These are phyloP conservation scores for Brachionus asplanchnoidis DNA, from an alignment of 1,140 invertebrate genomes.

Conservation along the genomic window DNA sequence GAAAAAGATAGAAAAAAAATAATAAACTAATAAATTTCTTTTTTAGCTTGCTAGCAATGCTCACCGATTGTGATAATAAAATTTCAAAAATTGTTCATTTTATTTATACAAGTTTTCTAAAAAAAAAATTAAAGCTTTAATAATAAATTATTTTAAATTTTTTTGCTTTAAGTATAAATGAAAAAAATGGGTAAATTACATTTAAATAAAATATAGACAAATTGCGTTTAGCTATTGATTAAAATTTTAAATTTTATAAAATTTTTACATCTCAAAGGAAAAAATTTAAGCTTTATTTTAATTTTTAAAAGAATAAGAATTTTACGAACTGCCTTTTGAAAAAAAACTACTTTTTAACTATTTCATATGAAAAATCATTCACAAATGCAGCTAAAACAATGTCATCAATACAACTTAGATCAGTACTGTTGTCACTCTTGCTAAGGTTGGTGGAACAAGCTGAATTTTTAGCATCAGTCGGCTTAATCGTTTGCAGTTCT, in stretches of 20 bases:
- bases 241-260: not conserved
- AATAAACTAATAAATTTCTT: no score
- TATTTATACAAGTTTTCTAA: not conserved
- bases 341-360: slow-evolving; percentile 11
- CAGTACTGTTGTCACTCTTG: slow-evolving; percentile 20
- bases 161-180: not conserved
- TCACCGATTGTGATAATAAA: not conserved
- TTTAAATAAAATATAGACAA: not conserved
- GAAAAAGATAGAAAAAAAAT: no score
- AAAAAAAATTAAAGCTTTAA: not conserved
- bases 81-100: not conserved
- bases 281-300: not conserved
- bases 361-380: slow-evolving; percentile 21
- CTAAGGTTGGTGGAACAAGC: not conserved
- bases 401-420: slow-evolving; percentile 31
- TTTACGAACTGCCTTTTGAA: not conserved
- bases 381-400: slow-evolving; percentile 31
- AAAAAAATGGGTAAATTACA: not conserved
- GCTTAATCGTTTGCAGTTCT: not conserved
- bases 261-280: not conserved
- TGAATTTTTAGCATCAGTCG: not conserved
- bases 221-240: not conserved
- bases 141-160: not conserved
- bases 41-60: no score
- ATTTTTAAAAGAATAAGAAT: not conserved